Percentiles rank a stretch among this genome's conserved stretches.
Conservation (phyloP, 2,113 vertebrate species). For the Electrona antarctica region DNA sequence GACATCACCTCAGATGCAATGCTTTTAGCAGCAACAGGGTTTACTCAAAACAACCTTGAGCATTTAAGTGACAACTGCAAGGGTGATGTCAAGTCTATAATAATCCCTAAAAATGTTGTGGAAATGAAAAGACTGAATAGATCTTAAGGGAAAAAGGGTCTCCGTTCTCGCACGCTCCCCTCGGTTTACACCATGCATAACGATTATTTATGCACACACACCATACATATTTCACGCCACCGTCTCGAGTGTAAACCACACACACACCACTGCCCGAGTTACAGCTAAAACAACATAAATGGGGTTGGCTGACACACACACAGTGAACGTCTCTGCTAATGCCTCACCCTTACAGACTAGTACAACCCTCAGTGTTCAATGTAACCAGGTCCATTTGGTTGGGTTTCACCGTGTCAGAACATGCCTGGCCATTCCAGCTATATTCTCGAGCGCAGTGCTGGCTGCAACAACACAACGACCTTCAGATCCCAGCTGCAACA, state of each 20-base stretch:
- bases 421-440: too few relatives aligned
- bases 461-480: conserved; percentile 11
- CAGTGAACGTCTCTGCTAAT: conserved; percentile 4
- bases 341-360: conserved; percentile 5
- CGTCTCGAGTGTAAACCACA: conserved; percentile 62
- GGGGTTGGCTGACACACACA: conserved; percentile 40
- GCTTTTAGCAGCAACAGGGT: conserved; percentile 78
- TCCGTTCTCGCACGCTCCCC: conserved; percentile 30
- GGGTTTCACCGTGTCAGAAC: too few relatives aligned
- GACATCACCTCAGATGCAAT: background rate
- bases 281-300: conserved; percentile 42
- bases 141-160: conserved; percentile 39
- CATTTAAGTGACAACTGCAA: conserved; percentile 65
- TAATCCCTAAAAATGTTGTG: conserved; percentile 33
- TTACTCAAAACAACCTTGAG: conserved; percentile 87
- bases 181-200: conserved; percentile 69
- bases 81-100: conserved; percentile 23
- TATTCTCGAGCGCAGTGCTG: background rate
- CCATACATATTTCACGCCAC: conserved; percentile 81
- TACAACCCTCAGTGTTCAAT: too few relatives aligned
- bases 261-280: conserved; percentile 36
- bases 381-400: too few relatives aligned
- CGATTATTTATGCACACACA: conserved; percentile 91
- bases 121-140: conserved; percentile 48
- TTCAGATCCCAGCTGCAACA: background rate